Conservation (phyloP, 2,888 invertebrate genomes). For the Hirtodrosophila alboralis region DNA sequence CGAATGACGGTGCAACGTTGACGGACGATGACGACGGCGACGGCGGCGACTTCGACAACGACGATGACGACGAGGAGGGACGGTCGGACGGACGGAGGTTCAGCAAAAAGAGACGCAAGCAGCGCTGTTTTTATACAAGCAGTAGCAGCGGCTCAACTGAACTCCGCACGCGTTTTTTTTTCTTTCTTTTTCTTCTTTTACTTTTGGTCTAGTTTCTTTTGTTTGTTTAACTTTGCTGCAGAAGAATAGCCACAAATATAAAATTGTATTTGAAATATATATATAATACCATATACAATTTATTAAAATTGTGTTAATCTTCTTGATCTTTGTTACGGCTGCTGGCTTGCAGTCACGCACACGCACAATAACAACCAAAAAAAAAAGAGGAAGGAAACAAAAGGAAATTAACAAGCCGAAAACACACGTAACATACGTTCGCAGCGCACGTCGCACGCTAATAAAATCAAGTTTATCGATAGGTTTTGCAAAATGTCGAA, state of each 20-base stretch:
- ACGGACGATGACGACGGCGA: constrained; percentile 20
- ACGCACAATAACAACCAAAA: constrained; percentile 65
- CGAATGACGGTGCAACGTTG: constrained; percentile 9
- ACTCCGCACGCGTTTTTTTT: constrained; percentile 45
- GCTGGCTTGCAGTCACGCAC: constrained; percentile 38
- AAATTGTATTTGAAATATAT: no score
- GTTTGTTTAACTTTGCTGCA: constrained; percentile 55
- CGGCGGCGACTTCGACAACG: no score
- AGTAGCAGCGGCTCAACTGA: constrained; percentile 21
- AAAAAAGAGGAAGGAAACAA: constrained; percentile 57
- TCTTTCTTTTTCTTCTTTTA: constrained; percentile 21
- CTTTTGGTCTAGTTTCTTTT: constrained; percentile 44
- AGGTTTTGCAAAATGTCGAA: constrained; percentile 19
- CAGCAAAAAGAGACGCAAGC: constrained; percentile 10
- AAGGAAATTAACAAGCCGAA: constrained; percentile 67
- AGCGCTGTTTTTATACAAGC: constrained; percentile 20
- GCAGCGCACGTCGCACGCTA: constrained; percentile 59
- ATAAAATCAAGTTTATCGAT: constrained; percentile 51
- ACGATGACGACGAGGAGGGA: constrained; percentile 16
- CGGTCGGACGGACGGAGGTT: constrained; percentile 23
- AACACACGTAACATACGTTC: constrained; percentile 75
- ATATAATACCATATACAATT: no score
- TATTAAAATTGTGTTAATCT: constrained; percentile 9
- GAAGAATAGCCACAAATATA: constrained; percentile 13
- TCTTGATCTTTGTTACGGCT: constrained; percentile 22